Evolutionary conservation across 30 jellyfish, hydroid and myxozoan genomes (phyloP), one percentile per base, ranked within the genome.

Genomic region (Haliclystus octoradiatus): DNA sequence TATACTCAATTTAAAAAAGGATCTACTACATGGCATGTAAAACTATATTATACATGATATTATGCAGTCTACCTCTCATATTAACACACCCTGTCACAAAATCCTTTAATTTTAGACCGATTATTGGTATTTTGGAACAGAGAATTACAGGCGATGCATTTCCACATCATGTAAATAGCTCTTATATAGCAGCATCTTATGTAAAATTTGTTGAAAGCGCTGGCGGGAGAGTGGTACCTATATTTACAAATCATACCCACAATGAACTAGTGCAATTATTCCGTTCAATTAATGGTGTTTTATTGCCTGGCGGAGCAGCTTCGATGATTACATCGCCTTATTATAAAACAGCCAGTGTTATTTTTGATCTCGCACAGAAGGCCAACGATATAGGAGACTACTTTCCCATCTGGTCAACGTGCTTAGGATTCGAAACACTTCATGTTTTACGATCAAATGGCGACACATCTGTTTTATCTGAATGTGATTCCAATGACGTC

Each of bases 171-270:
- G 62, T 29, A 46, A 84, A 84, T 35, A 69, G 62, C 46, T 71
- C 81, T 68, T 86, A 86, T 33, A 73, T 86, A 35, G 94, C 95
- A 26, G 96, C 94, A 57, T 79, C 94, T 1, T 86, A 86, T 65
- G 94, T 86, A 64, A 91, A 91, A 62, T 91, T 61, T 80, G 46
- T 91, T 3, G 95, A 91, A 63, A 63, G 92, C 66, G 94, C 95
- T 23, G 99, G 99, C 3, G 99, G 92, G 3, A 52, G 95, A 53
- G 99, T 82, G 19, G 99, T 91, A 30, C 99, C 99, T 0, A 79
- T 91, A 29, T 64, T 61, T 4, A 91, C 88, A 1, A 73, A 85
- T 13, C 62, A 63, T 64, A 26, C 92, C 31, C 52, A 73, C 15
- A 73, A 82, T 19, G 92, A 82, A 31, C 34, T 91, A 3, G 82